phyloP scores from a whole-genome alignment of 2,888 invertebrate species.

The Drosophila gaucha region DNA sequence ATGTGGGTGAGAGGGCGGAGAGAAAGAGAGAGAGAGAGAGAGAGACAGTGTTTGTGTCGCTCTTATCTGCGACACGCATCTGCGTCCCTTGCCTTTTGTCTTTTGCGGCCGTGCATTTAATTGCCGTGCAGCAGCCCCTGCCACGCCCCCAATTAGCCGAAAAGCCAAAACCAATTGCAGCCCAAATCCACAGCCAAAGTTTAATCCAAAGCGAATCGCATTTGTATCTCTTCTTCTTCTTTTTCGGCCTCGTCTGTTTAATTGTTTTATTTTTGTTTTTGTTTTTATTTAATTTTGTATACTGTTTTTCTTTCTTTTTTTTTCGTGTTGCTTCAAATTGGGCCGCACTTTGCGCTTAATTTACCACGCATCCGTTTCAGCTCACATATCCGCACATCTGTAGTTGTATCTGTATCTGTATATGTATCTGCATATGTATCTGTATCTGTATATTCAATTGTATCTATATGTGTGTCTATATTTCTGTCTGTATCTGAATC shows the following conservation, averaged over 20 bases:
- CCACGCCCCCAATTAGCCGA: slow-evolving; percentile 19
- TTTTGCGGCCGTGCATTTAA: slow-evolving; percentile 57
- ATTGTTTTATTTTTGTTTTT: slow-evolving; percentile 45
- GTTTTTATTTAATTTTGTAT: slow-evolving; percentile 7
- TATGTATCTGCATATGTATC: slow-evolving; percentile 1
- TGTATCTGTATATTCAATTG: slow-evolving; percentile 5
- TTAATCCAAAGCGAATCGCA: slow-evolving; percentile 11
- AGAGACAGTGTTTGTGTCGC: background rate
- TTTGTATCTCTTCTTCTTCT: slow-evolving; percentile 24
- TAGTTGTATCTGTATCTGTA: background rate
- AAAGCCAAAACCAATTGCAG: slow-evolving; percentile 18
- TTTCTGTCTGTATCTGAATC: slow-evolving; percentile 1
- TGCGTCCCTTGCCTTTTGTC: slow-evolving; percentile 37
- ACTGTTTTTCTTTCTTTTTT: slow-evolving; percentile 23
- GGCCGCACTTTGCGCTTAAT: slow-evolving; percentile 43
- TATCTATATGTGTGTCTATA: background rate
- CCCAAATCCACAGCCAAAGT: slow-evolving; percentile 10
- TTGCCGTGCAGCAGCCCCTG: slow-evolving; percentile 36
- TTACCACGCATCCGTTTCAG: slow-evolving; percentile 36
- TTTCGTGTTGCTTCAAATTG: slow-evolving; percentile 31
- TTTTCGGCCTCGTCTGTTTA: slow-evolving; percentile 27
- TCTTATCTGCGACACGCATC: slow-evolving; percentile 50
- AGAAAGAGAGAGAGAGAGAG: background rate
- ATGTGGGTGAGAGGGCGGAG: background rate
- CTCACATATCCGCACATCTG: slow-evolving; percentile 16